These are phyloP conservation scores for Nineta flava DNA, from an alignment of 2,888 invertebrate species.

Conservation along the genomic window DNA sequence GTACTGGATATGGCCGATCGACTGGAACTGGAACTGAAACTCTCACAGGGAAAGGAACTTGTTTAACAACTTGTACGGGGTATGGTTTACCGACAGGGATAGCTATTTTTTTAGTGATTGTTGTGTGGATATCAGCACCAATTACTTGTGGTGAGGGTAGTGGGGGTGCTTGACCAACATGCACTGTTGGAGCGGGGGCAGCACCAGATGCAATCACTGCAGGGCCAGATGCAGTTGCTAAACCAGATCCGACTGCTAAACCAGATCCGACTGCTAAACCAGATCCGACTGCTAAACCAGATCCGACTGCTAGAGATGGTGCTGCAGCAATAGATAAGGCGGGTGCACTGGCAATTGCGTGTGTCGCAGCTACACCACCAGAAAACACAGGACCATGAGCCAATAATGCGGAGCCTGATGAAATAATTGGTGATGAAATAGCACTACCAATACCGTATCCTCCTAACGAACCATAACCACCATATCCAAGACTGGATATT, in stretches of 20 bases:
- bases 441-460: constrained; percentile 4
- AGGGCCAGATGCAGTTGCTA: background rate
- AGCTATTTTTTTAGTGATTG: constrained; percentile 30
- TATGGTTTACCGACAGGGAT: constrained; percentile 36
- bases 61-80: constrained; percentile 32
- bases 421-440: background rate
- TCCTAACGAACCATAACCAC: constrained; percentile 2
- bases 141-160: constrained; percentile 6
- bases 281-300: background rate
- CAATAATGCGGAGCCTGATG: background rate
- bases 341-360: too few species aligned
- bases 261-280: background rate
- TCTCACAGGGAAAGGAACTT: constrained; percentile 30
- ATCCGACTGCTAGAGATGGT: background rate
- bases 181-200: background rate
- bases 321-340: background rate
- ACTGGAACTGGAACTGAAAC: constrained; percentile 21
- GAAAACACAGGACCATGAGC: background rate
- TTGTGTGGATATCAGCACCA: constrained; percentile 21
- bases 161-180: background rate
- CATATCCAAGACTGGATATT: background rate
- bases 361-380: background rate
- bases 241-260: background rate
- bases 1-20: constrained; percentile 25
- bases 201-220: background rate